A percentile compares a stretch with the other conserved stretches of the same genome.
Evolutionary conservation across 2,888 invertebrate species (phyloP).

Genomic region (Cheilosia pagana): DNA sequence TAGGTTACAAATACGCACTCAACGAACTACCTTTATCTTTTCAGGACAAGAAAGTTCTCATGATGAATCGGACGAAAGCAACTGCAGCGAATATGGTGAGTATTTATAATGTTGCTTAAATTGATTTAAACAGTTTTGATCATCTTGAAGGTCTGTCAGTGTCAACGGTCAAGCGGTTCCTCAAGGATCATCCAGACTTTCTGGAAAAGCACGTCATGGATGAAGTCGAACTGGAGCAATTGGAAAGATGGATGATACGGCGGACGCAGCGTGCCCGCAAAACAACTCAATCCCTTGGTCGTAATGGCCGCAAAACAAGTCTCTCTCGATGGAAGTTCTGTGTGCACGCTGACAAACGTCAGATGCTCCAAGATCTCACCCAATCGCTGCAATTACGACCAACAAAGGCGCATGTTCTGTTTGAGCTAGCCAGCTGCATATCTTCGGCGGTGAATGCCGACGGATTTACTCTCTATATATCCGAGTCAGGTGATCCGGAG

Average conservation of each 20-base stretch:
- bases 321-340: constrained; percentile 86
- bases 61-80: constrained; percentile 70
- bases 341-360: constrained; percentile 87
- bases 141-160: constrained; percentile 53
- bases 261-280: constrained; percentile 85
- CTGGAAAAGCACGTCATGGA: constrained; percentile 87
- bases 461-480: constrained; percentile 86
- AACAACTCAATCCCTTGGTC: constrained; percentile 72
- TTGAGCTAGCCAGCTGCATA: constrained; percentile 88
- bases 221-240: constrained; percentile 86
- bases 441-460: constrained; percentile 88
- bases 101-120: not conserved
- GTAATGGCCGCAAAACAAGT: constrained; percentile 84
- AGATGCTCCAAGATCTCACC: constrained; percentile 86
- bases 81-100: constrained; percentile 63
- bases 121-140: not conserved
- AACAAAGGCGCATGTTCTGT: constrained; percentile 87
- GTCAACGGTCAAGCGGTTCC: constrained; percentile 84
- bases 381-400: constrained; percentile 86
- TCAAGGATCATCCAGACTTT: constrained; percentile 87
- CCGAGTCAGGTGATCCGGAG: constrained; percentile 83
- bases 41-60: constrained; percentile 67
- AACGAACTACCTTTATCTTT: constrained; percentile 8
- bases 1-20: not conserved
- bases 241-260: constrained; percentile 88